These are phyloP conservation scores for Todiramphus saurophagus DNA, from an alignment of 2,113 vertebrate species.

Conservation along the genomic window DNA sequence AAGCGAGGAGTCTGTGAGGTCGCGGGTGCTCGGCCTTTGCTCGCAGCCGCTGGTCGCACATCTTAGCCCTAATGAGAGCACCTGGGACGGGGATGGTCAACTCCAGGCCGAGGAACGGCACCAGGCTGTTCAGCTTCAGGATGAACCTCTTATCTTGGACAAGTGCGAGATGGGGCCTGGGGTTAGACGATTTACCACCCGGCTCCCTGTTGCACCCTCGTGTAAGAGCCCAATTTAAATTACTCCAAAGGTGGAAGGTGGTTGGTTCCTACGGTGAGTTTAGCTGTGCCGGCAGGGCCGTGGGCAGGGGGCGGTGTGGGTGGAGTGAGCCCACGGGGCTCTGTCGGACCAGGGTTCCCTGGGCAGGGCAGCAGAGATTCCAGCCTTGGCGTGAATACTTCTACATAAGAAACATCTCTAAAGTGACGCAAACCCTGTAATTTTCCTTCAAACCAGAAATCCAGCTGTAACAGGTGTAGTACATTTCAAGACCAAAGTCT, in stretches of 20 bases:
- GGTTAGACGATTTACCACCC: no score
- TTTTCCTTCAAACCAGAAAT: rapidly evolving
- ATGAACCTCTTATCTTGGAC: background rate
- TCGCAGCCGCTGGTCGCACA: no score
- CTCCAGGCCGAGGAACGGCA: rapidly evolving
- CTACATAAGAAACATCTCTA: rapidly evolving
- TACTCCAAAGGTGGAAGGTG: no score
- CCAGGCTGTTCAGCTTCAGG: background rate
- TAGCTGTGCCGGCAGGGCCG: background rate
- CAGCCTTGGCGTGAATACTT: background rate
- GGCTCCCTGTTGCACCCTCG: rapidly evolving
- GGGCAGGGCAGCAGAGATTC: no score
- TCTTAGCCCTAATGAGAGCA: no score
- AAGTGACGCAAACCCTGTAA: rapidly evolving
- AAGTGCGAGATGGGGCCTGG: background rate
- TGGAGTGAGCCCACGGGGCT: background rate
- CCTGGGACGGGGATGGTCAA: rapidly evolving
- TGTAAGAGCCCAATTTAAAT: rapidly evolving
- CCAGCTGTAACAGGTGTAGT: rapidly evolving
- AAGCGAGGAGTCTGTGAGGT: background rate
- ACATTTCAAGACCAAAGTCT: background rate
- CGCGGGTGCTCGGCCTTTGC: background rate
- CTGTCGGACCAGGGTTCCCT: rapidly evolving
- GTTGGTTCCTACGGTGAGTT: background rate
- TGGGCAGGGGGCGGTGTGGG: background rate